phyloP scores from a whole-genome alignment of 2,888 invertebrate species.

The Coelinius sp. region DNA sequence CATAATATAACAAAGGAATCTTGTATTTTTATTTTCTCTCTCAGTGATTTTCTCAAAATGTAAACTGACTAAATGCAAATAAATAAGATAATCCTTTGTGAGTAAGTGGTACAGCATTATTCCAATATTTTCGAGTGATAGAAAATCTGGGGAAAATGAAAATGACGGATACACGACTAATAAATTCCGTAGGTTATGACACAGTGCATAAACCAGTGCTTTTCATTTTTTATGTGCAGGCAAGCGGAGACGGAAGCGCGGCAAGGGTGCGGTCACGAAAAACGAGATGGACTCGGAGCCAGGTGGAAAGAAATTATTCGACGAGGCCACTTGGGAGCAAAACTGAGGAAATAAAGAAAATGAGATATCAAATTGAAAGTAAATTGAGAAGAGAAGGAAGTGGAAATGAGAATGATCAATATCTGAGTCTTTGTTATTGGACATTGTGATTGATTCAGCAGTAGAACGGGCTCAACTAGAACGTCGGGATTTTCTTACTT shows the following conservation, averaged over 20 bases:
- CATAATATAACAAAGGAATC: background rate
- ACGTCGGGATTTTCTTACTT: background rate
- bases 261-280: conserved; percentile 38
- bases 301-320: conserved; percentile 51
- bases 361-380: conserved; percentile 6
- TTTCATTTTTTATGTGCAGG: conserved; percentile 53
- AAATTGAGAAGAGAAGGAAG: no score
- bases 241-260: conserved; percentile 63
- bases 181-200: background rate
- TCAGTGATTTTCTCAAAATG: background rate
- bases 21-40: background rate
- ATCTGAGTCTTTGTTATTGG: background rate
- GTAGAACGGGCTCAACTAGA: background rate
- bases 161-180: conserved; percentile 23
- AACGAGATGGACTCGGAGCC: conserved; percentile 40
- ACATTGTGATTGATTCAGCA: background rate
- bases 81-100: conserved; percentile 25
- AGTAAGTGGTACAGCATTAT: background rate
- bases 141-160: conserved; percentile 3
- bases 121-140: background rate
- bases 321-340: conserved; percentile 59
- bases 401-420: background rate
- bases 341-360: no score
- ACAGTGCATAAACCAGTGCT: background rate
- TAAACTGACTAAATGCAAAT: background rate